Base-by-base conservation (phyloP, 23 tunicate species). In the Ciona savignyi region DNA sequence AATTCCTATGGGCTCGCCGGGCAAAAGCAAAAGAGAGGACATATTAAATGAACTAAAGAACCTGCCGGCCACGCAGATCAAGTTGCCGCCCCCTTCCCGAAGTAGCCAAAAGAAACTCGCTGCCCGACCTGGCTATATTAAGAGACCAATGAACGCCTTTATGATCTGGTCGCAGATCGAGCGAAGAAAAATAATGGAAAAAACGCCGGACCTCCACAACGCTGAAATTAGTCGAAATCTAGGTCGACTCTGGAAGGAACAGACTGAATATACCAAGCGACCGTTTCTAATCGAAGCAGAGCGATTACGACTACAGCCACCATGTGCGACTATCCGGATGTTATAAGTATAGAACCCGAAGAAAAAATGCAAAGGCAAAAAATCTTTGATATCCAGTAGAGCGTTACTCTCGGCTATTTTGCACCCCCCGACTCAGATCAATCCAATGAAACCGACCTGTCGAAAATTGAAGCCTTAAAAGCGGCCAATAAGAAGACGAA, bases 61-160 rank as follows among this genome's bases (percentile, higher is more conserved):
- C 27, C 2, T 82, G 64, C 83, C 87, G 11, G 83, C 72, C 51
- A 69, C 78, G 23, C 56, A 81, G 29, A 87, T 87, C 34, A 65
- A 77, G 70, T 84, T 87, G 20, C 95, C 95, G 2, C 95, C 95
- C 25, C 95, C 95, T 22, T 87, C 95, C 66, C 35, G 71, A 23
- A 87, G 95, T 80, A 87, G 95, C 85, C 95, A 87, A 79, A 87
- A 87, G 49, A 87, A 87, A 49, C 71, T 83, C 24, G 95, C 95
- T 3, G 95, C 95, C 34, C 78, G 95, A 0, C 95, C 95, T 0
- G 83, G 80, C 51, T 78, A 87, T 69, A 81, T 87, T 75, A 75
- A 84, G 31, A 74, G 95, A 25, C 95, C 95, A 51, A 72, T 87
- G 86, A 87, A 87, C 63, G 95, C 95, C 3, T 87, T 87, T 60